phyloP scores from a whole-genome alignment of 2,797 vertebrate genomes.

The Sylvilagus floridanus region DNA sequence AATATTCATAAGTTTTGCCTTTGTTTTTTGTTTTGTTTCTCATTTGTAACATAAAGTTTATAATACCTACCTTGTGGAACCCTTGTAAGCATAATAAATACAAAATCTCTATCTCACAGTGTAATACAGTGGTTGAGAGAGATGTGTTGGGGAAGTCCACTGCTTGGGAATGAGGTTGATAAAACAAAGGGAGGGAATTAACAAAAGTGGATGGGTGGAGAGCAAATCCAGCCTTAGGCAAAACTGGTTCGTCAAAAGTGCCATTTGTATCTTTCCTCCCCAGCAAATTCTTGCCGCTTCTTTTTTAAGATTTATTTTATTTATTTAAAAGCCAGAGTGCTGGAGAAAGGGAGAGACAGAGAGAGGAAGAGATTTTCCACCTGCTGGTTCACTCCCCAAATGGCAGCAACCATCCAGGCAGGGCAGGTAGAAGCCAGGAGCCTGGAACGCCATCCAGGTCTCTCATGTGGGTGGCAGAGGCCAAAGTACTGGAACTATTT shows the following conservation, averaged over 20 bases:
- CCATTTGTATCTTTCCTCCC: neutral
- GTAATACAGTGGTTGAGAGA: neutral
- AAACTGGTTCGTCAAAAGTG: neutral
- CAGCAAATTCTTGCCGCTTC: neutral
- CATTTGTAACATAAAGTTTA: neutral
- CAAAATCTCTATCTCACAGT: neutral
- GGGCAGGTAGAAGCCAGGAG: too few species aligned
- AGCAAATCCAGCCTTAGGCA: neutral
- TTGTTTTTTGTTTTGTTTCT: neutral
- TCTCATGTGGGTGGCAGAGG: too few species aligned
- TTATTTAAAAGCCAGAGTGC: too few species aligned
- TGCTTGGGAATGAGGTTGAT: neutral
- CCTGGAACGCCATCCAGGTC: too few species aligned
- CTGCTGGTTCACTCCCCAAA: too few species aligned
- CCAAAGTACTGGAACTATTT: too few species aligned
- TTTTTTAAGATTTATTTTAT: neutral
- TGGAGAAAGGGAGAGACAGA: neutral
- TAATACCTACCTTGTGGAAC: neutral
- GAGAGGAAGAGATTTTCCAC: too few species aligned
- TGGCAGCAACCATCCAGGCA: neutral
- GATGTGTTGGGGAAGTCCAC: neutral
- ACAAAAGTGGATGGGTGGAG: neutral
- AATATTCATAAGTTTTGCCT: neutral
- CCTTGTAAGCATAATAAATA: neutral
- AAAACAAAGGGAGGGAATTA: neutral